phyloP scores from a whole-genome alignment of 2,113 vertebrate species.

The Telmatochromis sp. region DNA sequence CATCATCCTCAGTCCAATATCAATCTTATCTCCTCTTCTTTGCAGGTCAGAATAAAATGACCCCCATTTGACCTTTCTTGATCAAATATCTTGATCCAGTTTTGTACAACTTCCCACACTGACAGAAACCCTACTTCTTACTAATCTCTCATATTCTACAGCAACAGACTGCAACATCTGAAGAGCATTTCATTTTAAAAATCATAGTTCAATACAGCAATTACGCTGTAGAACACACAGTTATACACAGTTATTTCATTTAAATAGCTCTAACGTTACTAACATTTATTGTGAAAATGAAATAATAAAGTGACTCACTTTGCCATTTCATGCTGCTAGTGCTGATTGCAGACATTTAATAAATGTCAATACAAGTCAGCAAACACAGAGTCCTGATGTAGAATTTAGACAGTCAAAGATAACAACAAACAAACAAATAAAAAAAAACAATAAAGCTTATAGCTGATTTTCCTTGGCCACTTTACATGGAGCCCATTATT shows the following conservation, averaged over 20 bases:
- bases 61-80: background rate
- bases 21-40: background rate
- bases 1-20: background rate
- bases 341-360: background rate
- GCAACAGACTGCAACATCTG: background rate
- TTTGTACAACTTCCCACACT: background rate
- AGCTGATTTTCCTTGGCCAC: background rate
- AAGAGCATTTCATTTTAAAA: background rate
- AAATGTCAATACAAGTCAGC: background rate
- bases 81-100: background rate
- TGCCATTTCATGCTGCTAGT: background rate
- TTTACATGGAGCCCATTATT: background rate
- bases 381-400: background rate
- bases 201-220: background rate
- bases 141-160: background rate
- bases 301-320: background rate
- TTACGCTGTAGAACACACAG: background rate
- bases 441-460: background rate
- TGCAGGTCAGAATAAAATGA: background rate
- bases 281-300: background rate
- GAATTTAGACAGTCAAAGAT: background rate
- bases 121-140: background rate
- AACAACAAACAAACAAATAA: background rate
- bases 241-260: background rate
- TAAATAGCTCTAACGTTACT: background rate